phyloP scores from a whole-genome alignment of 2,888 invertebrate genomes.

The Orthosia cruda region DNA sequence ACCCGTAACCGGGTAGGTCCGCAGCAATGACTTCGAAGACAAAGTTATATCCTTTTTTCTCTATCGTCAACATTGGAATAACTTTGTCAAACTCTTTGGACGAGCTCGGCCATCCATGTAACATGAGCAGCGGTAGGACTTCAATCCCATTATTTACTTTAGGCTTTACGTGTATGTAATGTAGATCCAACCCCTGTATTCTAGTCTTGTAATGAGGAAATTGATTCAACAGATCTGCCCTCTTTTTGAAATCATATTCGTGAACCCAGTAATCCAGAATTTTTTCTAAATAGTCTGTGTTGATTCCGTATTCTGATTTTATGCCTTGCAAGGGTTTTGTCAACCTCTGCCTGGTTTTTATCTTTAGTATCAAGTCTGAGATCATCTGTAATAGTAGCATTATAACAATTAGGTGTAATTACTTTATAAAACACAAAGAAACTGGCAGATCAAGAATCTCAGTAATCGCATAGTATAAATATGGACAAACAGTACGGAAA shows the following conservation, averaged over 20 bases:
- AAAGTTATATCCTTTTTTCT: slow-evolving; percentile 90
- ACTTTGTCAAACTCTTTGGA: slow-evolving; percentile 95
- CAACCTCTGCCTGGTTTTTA: slow-evolving; percentile 89
- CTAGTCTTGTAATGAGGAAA: slow-evolving; percentile 95
- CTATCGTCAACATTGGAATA: slow-evolving; percentile 93
- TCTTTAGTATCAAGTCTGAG: slow-evolving; percentile 91
- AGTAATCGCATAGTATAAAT: too few species aligned
- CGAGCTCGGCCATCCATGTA: slow-evolving; percentile 98
- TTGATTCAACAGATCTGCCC: slow-evolving; percentile 93
- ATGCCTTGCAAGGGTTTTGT: slow-evolving; percentile 93
- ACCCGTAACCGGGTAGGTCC: slow-evolving; percentile 94
- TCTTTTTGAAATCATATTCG: slow-evolving; percentile 93
- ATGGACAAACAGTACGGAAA: too few species aligned
- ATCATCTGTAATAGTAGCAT: slow-evolving; percentile 84
- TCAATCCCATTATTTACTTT: slow-evolving; percentile 71
- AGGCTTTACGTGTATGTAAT: slow-evolving; percentile 94
- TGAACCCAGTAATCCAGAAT: slow-evolving; percentile 95
- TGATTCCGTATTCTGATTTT: slow-evolving; percentile 96
- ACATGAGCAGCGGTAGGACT: slow-evolving; percentile 93
- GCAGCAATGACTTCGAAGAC: slow-evolving; percentile 94
- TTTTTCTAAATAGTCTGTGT: slow-evolving; percentile 93
- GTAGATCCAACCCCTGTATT: slow-evolving; percentile 94
- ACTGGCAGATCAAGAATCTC: not conserved
- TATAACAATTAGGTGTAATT: not conserved
- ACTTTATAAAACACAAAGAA: not conserved